phyloP scores from a whole-genome alignment of 23 tunicate species.

The Styela clava region DNA sequence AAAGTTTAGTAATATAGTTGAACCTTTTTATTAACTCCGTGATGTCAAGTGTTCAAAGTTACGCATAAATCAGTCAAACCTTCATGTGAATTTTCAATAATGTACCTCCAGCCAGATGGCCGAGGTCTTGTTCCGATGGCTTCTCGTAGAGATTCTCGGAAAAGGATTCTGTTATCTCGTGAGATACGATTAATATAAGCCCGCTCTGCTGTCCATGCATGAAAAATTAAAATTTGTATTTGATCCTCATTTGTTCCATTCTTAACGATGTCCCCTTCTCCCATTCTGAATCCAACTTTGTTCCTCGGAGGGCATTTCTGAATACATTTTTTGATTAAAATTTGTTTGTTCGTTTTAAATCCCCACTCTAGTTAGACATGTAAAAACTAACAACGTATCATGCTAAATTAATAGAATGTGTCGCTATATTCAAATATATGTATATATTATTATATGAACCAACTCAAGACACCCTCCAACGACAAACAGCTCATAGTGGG shows the following conservation, averaged over 20 bases:
- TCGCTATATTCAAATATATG: no score
- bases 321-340: background rate
- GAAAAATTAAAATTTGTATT: conserved; percentile 41
- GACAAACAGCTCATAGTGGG: no score
- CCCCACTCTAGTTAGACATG: no score
- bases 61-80: conserved; percentile 39
- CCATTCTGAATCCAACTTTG: conserved; percentile 32
- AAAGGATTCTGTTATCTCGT: conserved; percentile 24
- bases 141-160: conserved; percentile 18
- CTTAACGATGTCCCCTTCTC: conserved; percentile 25
- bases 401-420: no score
- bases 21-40: no score
- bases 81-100: conserved; percentile 43
- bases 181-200: conserved; percentile 7
- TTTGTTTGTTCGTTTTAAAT: background rate
- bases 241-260: conserved; percentile 10
- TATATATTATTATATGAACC: no score
- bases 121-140: conserved; percentile 53
- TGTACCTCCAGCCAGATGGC: conserved; percentile 59
- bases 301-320: conserved; percentile 33
- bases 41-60: no score
- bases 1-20: no score
- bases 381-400: no score
- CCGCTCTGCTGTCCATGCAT: conserved; percentile 66
- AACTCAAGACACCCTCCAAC: no score